Evolutionary conservation across 2,888 invertebrate species (phyloP), one percentile per base, ranked within the genome.

Genomic region (Anticlea derivata): DNA sequence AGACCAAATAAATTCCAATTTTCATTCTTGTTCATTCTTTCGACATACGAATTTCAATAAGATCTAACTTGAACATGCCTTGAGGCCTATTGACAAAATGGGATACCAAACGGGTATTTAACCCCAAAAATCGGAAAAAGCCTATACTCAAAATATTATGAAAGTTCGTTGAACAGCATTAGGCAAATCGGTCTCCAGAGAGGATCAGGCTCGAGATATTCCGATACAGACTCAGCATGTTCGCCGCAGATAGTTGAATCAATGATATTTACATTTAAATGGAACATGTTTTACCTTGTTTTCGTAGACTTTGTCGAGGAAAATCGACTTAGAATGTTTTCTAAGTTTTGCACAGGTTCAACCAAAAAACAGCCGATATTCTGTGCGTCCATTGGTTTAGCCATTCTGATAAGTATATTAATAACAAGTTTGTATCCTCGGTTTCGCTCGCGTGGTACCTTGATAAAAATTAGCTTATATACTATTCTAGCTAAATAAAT

Each of bases 121-220:
- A 10, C 37, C 10, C 37, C 8, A 72, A 77, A 73, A 74, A 76
- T 69, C 69, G 61, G 73, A 77, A 75, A 77, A 75, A 75, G 72
- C 78, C 74, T 75, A 78, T 79, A 83, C 82, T 82, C 80, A 79
- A 3, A 80, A 83, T 80, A 68, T 73, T 74, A 77, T 72, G 73
- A 67, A 78, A 83, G 70, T 80, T 80, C 66, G 60, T 63, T 59
- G 75, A 76, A 75, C 75, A 74, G 68, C 77, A 78, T 84, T 81
- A 82, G 75, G 79, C 73, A 81, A 80, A 83, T 78, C 73, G 70
- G 65, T 66, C 80, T 65, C 74, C 12, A 8, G 66, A 60, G 75
- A 13, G 49, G 56, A 59, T 60, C 50, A 43, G 50, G 55, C 55
- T 40, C 55, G 17, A 47, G 39, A 40, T 44, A 43, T 52, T 17